These are phyloP conservation scores for Parauchenoglanis ngamensis DNA, from an alignment of 2,797 vertebrate genomes.

Conservation along the genomic window DNA sequence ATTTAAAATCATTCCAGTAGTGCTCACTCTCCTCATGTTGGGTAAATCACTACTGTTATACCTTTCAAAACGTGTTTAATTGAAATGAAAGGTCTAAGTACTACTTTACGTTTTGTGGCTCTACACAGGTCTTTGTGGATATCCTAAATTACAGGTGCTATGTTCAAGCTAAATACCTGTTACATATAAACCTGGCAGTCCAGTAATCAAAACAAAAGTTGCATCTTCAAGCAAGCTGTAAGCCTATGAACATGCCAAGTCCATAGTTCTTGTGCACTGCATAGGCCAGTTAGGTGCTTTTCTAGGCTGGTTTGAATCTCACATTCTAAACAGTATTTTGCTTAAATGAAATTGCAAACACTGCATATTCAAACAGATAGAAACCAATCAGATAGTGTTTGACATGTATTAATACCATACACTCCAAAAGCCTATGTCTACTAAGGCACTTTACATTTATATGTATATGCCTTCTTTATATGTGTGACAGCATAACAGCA, in stretches of 20 bases:
- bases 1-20: too few relatives aligned
- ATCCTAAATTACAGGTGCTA: constrained; percentile 20
- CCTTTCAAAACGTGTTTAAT: background rate
- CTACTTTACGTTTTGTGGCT: background rate
- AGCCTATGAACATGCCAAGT: background rate
- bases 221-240: constrained; percentile 1
- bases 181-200: constrained; percentile 4
- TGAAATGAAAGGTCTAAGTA: constrained; percentile 6
- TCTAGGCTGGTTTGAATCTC: background rate
- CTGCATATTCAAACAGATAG: background rate
- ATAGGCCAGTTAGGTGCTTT: background rate
- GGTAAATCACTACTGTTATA: background rate
- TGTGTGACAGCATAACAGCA: background rate
- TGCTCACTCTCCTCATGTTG: background rate
- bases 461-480: background rate
- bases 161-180: constrained; percentile 26
- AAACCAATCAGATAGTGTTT: background rate
- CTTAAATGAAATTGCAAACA: background rate
- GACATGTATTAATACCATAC: background rate
- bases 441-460: background rate
- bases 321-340: background rate
- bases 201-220: constrained; percentile 19
- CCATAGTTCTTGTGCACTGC: background rate
- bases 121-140: background rate
- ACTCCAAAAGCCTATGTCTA: background rate